Evolutionary conservation across 2,888 invertebrate species (phyloP), one percentile per base, ranked within the genome.

Genomic region (Conchocele bisecta): DNA sequence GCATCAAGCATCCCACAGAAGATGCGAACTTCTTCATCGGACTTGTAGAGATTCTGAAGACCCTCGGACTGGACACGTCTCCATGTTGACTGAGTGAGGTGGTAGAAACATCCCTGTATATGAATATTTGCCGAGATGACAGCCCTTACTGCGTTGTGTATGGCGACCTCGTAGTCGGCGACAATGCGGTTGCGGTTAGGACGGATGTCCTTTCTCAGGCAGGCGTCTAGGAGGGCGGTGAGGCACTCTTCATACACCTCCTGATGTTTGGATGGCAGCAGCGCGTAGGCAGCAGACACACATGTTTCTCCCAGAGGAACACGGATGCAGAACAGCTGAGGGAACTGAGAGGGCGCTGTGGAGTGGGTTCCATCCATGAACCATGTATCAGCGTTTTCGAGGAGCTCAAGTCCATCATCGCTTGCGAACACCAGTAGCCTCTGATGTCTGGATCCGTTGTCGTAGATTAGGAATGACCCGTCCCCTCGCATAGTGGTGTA

Each of bases 61-160:
- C 60, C 54, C 20, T 46, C 53, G n/a, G n/a, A 31, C 20, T 66
- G 57, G 15, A 63, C 26, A 4, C 24, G 41, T 15, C 66, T 26
- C 72, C 66, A 72, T 28, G 66, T 63, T n/a, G 61, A 50, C 39
- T 63, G 66, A 6, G 72, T 72, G 5, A 72, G 50, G 24, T 72
- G 71, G 48, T 66, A 66, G 42, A 72, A 66, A 46, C 54, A 60
- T 6, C 68, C 56, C 31, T 63, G 63, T n/a, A 65, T 65, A 22
- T 66, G 48, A 5, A 61, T 56, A 26, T 53, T 17, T 0, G 33
- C 13, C 3, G 51, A 33, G 6, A 64, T 9, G n/a, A 53, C 35
- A 20, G 72, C 22, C 20, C 24, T 56, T 4, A 57, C 31, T 15
- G 72, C 61, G 39, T 66, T 56, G 39, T 67, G 72, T 0, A 63